Conservation (phyloP, 1,140 invertebrate genomes). For the Pinna nobilis region DNA sequence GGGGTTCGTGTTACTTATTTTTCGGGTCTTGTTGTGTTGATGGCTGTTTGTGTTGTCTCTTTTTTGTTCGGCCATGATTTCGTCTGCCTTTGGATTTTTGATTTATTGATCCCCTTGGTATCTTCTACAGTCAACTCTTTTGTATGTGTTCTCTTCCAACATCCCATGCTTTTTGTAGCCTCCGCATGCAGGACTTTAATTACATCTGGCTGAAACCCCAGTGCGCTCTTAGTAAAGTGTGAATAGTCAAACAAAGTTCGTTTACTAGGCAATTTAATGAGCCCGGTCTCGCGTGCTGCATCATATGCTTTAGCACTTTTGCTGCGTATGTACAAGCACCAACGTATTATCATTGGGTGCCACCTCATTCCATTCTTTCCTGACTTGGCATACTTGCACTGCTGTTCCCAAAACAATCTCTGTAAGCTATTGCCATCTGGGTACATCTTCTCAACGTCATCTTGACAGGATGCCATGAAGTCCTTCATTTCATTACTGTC, state of each 20-base stretch:
- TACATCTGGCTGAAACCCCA: conserved; percentile 30
- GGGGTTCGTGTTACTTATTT: background rate
- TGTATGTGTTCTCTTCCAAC: background rate
- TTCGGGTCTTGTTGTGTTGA: no score
- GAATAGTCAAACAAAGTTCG: conserved; percentile 48
- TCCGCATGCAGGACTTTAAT: conserved; percentile 33
- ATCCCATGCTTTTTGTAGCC: no score
- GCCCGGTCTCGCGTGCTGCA: conserved; percentile 34
- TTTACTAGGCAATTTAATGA: conserved; percentile 34
- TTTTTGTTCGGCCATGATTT: no score
- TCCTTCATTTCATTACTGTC: background rate
- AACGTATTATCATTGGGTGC: conserved; percentile 49
- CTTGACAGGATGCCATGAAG: background rate
- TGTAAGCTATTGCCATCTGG: background rate
- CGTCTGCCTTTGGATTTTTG: no score
- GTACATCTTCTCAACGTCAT: background rate
- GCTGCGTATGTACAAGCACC: conserved; percentile 36
- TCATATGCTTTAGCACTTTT: conserved; percentile 36
- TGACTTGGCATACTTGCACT: background rate
- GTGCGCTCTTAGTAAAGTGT: conserved; percentile 39
- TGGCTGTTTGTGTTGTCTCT: no score
- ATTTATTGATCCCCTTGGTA: no score
- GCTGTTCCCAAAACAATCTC: background rate
- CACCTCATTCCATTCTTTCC: conserved; percentile 32
- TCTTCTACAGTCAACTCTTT: no score